Evolutionary conservation across 1,140 invertebrate genomes (phyloP), one percentile per base, ranked within the genome.

Genomic region (Neodiprion lecontei): DNA sequence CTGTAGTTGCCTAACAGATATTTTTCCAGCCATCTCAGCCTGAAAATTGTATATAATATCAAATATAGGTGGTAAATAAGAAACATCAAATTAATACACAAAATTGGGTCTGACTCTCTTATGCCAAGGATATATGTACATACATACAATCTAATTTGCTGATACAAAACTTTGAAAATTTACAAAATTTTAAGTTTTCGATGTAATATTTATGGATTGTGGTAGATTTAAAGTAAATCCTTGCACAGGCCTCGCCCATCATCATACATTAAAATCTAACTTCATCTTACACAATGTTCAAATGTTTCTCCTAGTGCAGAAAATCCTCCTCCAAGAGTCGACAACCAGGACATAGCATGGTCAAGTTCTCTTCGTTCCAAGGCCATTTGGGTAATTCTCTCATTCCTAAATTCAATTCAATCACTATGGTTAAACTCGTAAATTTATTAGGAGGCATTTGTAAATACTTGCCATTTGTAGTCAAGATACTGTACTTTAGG

Each of bases 321-420:
- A 88, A 96, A 98, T 7, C 95, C 97, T 67, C 97, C 97, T 69
- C 97, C 97, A 12, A 99, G 89, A 1, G 97, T 99, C n/a, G 97
- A 98, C 4, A 99, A 89, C 96, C 97, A 98, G 5, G 96, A 96
- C 91, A 98, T 94, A 9, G 94, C 90, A 89, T 95, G 91, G 83
- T 97, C 95, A 77, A 97, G 88, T 88, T 96, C 93, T 77, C 93
- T 90, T 77, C 90, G 89, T 87, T 95, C 93, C 87, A 89, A 88
- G 28, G 87, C 87, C 79, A 90, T 89, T 73, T 75, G 72, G 53
- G 77, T 85, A 53, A 88, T 79, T 78, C 70, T 87, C 50, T 88
- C 75, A 78, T 83, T 87, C 88, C 89, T 89, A 53, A 74, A 81
- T 82, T 65, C 67, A 3, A 40, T 40, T 40, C 28, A 40, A 40